Base-by-base conservation (phyloP, 1,140 invertebrate species). In the Zaprionus vittiger region DNA sequence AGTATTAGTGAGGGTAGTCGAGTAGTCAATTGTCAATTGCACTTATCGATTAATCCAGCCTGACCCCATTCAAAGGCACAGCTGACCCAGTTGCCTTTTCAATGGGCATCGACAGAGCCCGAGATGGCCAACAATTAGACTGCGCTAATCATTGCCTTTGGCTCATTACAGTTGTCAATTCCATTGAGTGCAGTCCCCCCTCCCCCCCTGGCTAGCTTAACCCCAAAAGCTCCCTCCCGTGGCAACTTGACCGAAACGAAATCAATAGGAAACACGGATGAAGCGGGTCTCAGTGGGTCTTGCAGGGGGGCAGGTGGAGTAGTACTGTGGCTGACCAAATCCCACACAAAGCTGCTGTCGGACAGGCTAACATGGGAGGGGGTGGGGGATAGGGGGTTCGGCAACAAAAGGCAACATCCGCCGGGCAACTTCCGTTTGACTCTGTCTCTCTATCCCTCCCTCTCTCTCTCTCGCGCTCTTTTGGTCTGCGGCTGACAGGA, bases 401-500 rank as follows among this genome's bases (percentile, higher is more conserved):
- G 20, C 62, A 73, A 66, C 55, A 84, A 74, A 81, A 81, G 69
- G 73, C 67, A 76, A 81, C 86, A 83, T 91, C 86, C 86, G 86
- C 69, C 56, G 59, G 38, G 31, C 64, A 60, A 65, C 77, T 80
- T 82, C 86, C 86, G 82, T 73, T 83, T 77, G 49, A 34, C 59
- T 54, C 47, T 38, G 0, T 34, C 31, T n/a, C 24, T 81, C 57
- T 20, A 26, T 59, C 49, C 24, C 71, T 37, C 44, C 44, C 11
- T 20, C 15, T 28, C 34, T 28, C 5, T 47, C 59, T 38, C 38
- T 44, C 15, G 11, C 5, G 22, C 52, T 62, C 28, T 75, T 68
- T 82, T 64, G 11, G 9, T 71, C 81, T 90, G 85, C 77, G 79
- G 79, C 85, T 90, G 89, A 90, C 89, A 91, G 89, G 89, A 91